Conservation (phyloP, 1,140 invertebrate genomes). For the Papilio aristodemus region DNA sequence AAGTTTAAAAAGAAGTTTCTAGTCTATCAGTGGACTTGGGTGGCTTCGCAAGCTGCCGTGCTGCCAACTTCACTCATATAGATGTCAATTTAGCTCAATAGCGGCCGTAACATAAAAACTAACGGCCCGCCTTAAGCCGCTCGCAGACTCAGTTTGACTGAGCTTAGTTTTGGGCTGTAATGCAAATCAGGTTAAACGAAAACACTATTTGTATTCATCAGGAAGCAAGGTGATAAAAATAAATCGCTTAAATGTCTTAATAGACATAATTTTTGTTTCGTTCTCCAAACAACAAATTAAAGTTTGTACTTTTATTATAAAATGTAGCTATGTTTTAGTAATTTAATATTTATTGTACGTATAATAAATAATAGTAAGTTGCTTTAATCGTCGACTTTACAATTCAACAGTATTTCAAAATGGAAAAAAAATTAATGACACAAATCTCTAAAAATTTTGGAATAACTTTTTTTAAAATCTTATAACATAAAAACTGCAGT, state of each 20-base stretch:
- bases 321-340: too few relatives aligned
- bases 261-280: too few relatives aligned
- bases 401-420: too few relatives aligned
- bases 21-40: constrained; percentile 47
- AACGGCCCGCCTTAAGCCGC: constrained; percentile 42
- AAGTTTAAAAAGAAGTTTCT: constrained; percentile 50
- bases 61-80: constrained; percentile 62
- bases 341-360: too few relatives aligned
- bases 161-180: constrained; percentile 16
- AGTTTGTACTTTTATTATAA: background rate
- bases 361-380: too few relatives aligned
- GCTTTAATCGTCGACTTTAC: too few relatives aligned
- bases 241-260: too few relatives aligned
- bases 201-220: background rate
- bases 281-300: too few relatives aligned
- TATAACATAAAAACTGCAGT: too few relatives aligned
- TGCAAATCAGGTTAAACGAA: constrained; percentile 18
- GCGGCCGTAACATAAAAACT: constrained; percentile 66
- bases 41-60: constrained; percentile 46
- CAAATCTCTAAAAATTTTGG: too few relatives aligned
- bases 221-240: background rate
- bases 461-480: too few relatives aligned
- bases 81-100: constrained; percentile 69
- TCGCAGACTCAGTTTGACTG: constrained; percentile 19
- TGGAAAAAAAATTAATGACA: too few relatives aligned